phyloP scores from a whole-genome alignment of 2,797 vertebrate genomes.

The Platyrinchus mystaceus region DNA sequence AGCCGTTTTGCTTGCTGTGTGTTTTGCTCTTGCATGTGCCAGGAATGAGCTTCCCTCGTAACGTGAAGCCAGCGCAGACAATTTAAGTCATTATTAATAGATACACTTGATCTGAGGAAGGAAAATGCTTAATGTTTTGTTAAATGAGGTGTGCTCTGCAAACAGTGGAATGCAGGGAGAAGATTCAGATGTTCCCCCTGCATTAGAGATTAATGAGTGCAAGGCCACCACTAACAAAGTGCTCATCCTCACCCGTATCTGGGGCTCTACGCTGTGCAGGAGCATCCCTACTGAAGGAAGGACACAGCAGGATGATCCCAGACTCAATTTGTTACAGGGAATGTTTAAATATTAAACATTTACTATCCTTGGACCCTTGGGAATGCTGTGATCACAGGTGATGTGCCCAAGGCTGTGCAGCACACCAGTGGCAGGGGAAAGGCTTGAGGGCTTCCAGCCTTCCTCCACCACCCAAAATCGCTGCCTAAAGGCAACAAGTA shows the following conservation, averaged over 20 bases:
- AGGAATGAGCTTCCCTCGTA: conserved; percentile 34
- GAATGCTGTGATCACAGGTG: not conserved
- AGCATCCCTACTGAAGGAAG: not conserved
- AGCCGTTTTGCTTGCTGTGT: not conserved
- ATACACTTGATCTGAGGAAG: conserved; percentile 50
- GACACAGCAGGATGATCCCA: not conserved
- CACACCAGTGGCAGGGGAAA: not conserved
- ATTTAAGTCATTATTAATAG: conserved; percentile 65
- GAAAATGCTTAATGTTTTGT: conserved; percentile 50
- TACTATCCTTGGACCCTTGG: not conserved
- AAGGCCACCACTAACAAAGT: not conserved
- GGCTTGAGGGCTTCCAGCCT: not conserved
- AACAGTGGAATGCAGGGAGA: not conserved
- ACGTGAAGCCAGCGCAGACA: conserved; percentile 22
- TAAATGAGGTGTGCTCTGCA: conserved; percentile 64
- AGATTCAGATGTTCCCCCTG: not conserved
- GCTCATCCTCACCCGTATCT: not conserved
- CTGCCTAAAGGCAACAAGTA: not conserved
- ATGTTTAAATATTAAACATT: not conserved
- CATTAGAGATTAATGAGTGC: not conserved
- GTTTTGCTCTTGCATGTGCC: not conserved
- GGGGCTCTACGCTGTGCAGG: not conserved
- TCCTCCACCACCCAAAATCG: fast-evolving
- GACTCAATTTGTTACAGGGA: not conserved
- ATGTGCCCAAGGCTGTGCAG: not conserved